Evolutionary conservation across 1,140 invertebrate species (phyloP), one percentile per base, ranked within the genome.

Genomic region (Delia radicum): DNA sequence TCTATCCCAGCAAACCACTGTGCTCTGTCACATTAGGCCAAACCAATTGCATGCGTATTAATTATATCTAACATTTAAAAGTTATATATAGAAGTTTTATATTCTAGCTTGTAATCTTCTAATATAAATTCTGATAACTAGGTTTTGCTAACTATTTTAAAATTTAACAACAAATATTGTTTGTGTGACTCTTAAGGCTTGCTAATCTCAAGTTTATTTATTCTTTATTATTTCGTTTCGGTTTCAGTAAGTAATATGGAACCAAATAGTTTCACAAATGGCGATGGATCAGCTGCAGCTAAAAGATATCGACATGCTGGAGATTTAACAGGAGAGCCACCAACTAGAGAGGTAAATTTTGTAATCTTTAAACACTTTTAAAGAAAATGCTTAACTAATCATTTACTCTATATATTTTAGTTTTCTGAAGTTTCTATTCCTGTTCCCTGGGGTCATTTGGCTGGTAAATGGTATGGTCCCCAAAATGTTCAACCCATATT

Each of bases 401-500:
- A 67, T 73, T 24, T 37, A 13, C 21, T 28, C 6, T 26, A 12
- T 27, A 10, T 18, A 24, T 29, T 26, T 8, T 63, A 85, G 83
- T 85, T 91, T 42, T 87, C 91, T 73, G 93, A 95, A 85, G 87
- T 95, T 55, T 85, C 91, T 79, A 94, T 95, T 79, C 91, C 93
- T 10, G 90, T 94, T 12, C 93, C 93, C 18, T 95, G 92, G 93
- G 94, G 94, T 8, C 89, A 92, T 76, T 89, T 95, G 26, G 90
- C 91, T 33, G 92, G 89, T 76, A 94, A 93, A 87, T 87, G 90
- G 85, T 94, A 91, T 90, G 91, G 91, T 3, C 88, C 88, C n/a
- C 87, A 88, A 48, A 85, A 90, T 77, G 87, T 88, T 7, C 87
- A 89, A 74, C 93, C 93, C 0, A 90, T 94, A 73, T 79, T 95